Evolutionary conservation across 2,113 vertebrate genomes (phyloP), one percentile per base, ranked within the genome.

Genomic region (Microcebus murinus): DNA sequence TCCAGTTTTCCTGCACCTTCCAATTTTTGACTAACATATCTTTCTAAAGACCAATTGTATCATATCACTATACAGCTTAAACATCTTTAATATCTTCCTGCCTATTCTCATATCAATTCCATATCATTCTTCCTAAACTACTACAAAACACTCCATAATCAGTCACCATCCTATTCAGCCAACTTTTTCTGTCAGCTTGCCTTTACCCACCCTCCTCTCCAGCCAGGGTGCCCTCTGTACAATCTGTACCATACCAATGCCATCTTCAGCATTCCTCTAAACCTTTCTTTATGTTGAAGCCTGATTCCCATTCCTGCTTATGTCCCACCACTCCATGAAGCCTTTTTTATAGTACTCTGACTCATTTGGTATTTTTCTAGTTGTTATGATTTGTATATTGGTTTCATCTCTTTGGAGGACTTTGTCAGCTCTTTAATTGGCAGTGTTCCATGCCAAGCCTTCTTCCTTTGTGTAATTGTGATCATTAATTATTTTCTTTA

Each of bases 401-500:
- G 23, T 90, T 89, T 88, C 20, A 59, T 59, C 34, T 77, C 9
- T 31, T 29, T 83, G 50, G 68, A 90, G 1, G 25, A 91, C 11
- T 76, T 77, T 86, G 12, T 79, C 31, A 73, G 34, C 1, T 93
- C 13, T 39, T 93, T 84, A 18, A 45, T 67, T 79, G 20, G 13
- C 8, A 27, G 0, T 1, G 29, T 8, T 10, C 31, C 27, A 71
- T 45, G 79, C 6, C 65, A 91, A 82, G 17, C 3, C 31, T 86
- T 89, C 25, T 59, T 92, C 45, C 82, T 63, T 83, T 83, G 50
- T 87, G 42, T 86, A 76, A 90, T 68, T 77, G 4, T 82, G 14
- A 39, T 70, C 45, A 55, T 6, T 82, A 29, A 77, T 83, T 77
- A 79, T 63, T 97, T 92, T 93, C 18, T 87, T 90, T 82, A n/a